Conservation (phyloP, 2,113 vertebrate species). For the Suncus etruscus region DNA sequence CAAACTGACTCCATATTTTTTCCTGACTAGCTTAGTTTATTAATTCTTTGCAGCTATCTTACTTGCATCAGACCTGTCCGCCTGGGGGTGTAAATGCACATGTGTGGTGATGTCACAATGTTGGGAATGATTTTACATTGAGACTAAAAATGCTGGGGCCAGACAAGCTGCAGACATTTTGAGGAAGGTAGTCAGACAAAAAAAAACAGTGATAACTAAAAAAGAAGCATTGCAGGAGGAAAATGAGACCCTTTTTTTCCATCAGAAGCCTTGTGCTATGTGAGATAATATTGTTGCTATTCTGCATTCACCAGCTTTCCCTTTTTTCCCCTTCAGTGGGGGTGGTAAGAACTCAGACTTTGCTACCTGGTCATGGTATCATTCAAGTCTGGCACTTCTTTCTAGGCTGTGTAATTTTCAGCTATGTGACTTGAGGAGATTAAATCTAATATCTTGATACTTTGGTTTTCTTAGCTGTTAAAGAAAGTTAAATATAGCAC, state of each 20-base stretch:
- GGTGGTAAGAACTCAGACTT: not conserved
- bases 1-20: no score
- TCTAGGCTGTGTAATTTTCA: not conserved
- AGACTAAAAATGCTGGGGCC: not conserved
- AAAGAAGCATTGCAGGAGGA: not conserved
- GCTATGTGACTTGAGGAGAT: not conserved
- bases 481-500: not conserved
- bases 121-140: no score
- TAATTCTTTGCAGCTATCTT: no score
- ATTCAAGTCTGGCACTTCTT: not conserved
- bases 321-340: not conserved
- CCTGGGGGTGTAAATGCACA: no score
- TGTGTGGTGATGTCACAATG: no score
- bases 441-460: not conserved
- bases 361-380: not conserved
- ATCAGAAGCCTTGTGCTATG: rapidly evolving
- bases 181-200: no score
- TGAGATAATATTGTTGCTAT: rapidly evolving
- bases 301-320: not conserved
- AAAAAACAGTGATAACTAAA: not conserved
- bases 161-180: not conserved
- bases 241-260: not conserved
- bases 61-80: no score
- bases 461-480: not conserved
- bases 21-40: no score